Evolutionary conservation across 2,888 invertebrate genomes (phyloP), one percentile per base, ranked within the genome.

Genomic region (Mimas tiliae): DNA sequence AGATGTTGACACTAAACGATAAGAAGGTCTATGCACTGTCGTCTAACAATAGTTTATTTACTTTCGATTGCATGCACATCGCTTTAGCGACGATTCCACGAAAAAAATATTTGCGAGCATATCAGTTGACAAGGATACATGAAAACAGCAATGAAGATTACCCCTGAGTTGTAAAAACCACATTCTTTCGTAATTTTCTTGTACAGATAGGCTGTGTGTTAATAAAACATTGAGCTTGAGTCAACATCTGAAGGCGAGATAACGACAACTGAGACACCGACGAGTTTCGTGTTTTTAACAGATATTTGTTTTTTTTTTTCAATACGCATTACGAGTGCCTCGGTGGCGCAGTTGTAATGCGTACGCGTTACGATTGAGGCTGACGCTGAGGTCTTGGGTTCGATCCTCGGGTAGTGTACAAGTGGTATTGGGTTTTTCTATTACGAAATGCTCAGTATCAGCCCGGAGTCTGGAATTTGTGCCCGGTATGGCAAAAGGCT

Each of bases 181-280:
- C 74, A 78, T 81, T 81, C 79, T 82, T 83, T 80, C 73, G 79
- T 78, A 79, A 79, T 79, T 80, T 67, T 82, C 73, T 75, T 76
- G 77, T 70, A 73, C 72, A 78, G 77, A 81, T 80, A 79, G 73
- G 75, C 78, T 74, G 68, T 72, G 77, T 79, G 83, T 82, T 84
- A 83, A 80, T 84, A 87, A 83, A 86, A 82, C 79, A 81, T 73
- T 77, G 77, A 83, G 85, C 79, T 78, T 79, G 72, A 68, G 83
- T 79, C 87, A 88, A 89, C 86, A 88, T 69, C 62, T 71, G 78
- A 79, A 80, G 76, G 76, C 65, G 68, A 86, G 87, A 88, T 88
- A 88, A 82, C 67, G 67, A 72, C 68, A 74, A 75, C 72, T 71
- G 72, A 76, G 78, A 80, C 80, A 81, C 76, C 65, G 70, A 48